A percentile compares a stretch with the other conserved stretches of the same genome.
These are phyloP conservation scores for Eristalinus sepulchralis DNA, from an alignment of 2,888 invertebrate genomes.

Conservation along the genomic window DNA sequence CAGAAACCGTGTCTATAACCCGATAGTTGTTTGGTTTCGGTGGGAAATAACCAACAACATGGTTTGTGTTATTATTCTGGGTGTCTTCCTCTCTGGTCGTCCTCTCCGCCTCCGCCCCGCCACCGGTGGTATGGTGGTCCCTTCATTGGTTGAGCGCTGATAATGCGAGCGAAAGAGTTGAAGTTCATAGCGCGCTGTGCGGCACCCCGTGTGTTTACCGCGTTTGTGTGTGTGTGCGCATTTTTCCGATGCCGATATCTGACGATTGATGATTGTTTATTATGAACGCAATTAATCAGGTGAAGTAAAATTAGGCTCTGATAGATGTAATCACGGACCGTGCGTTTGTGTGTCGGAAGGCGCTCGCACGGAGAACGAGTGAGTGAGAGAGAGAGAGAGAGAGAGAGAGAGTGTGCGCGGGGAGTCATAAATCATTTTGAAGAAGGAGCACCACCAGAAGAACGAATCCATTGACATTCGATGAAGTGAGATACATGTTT, in stretches of 20 bases:
- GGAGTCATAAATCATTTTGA: constrained; percentile 38
- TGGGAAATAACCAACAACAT: constrained; percentile 66
- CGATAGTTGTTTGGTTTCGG: constrained; percentile 61
- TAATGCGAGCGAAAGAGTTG: constrained; percentile 52
- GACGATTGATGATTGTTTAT: constrained; percentile 70
- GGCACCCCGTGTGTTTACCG: not conserved
- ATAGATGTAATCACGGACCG: constrained; percentile 29
- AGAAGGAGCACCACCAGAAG: not conserved
- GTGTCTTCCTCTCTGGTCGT: constrained; percentile 12
- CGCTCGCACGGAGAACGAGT: no score
- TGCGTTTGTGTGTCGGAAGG: not conserved
- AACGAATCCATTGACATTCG: constrained; percentile 23
- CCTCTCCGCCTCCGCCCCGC: no score
- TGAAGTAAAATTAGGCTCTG: constrained; percentile 64
- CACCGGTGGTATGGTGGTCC: not conserved
- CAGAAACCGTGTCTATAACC: constrained; percentile 36
- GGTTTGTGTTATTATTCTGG: constrained; percentile 53
- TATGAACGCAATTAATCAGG: constrained; percentile 69
- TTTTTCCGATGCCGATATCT: constrained; percentile 54
- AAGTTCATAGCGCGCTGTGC: constrained; percentile 45
- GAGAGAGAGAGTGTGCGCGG: not conserved
- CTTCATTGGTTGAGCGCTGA: not conserved
- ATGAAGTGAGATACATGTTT: constrained; percentile 7
- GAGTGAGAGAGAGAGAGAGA: not conserved
- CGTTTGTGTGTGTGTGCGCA: not conserved